phyloP scores from a whole-genome alignment of 2,113 vertebrate species.

The Callipepla californica region DNA sequence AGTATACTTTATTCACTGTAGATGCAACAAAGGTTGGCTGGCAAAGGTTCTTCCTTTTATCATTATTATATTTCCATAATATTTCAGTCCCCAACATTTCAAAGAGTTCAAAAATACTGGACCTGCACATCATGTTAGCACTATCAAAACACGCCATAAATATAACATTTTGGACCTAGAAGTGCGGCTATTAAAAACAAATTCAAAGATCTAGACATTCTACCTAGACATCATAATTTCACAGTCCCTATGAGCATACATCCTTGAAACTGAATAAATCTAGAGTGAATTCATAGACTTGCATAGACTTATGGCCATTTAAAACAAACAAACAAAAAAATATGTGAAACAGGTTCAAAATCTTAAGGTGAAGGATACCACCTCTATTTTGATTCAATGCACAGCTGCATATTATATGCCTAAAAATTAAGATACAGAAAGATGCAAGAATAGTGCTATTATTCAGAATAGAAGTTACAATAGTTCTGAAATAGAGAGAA shows the following conservation, averaged over 20 bases:
- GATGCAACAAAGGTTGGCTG: not conserved
- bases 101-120: not conserved
- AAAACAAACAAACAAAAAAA: not conserved
- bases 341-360: not conserved
- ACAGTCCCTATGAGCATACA: not conserved
- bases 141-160: not conserved
- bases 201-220: not conserved
- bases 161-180: not conserved
- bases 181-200: not conserved
- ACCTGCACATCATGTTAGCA: not conserved
- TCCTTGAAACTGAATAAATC: not conserved
- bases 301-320: not conserved
- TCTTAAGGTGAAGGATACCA: fast-evolving
- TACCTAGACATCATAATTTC: not conserved
- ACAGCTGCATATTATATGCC: not conserved
- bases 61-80: not conserved
- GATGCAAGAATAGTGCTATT: not conserved
- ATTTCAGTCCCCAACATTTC: not conserved
- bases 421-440: not conserved
- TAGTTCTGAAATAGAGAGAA: not conserved
- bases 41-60: not conserved
- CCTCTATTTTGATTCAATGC: not conserved
- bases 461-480: not conserved
- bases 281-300: not conserved
- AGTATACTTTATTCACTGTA: not conserved